phyloP scores from a whole-genome alignment of 2,797 vertebrate genomes.

The Pteropus rufus region DNA sequence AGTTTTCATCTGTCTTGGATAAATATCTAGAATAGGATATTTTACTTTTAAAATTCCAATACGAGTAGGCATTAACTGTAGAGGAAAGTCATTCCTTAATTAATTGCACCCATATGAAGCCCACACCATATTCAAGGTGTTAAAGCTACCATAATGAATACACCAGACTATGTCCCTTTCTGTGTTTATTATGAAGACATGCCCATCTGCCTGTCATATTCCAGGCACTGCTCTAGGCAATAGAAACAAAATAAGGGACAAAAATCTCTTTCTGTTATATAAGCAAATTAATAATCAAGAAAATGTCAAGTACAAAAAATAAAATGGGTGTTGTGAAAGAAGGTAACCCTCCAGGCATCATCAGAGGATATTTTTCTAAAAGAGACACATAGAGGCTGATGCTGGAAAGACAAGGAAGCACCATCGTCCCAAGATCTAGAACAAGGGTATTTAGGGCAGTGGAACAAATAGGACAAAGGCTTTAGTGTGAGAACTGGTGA shows the following conservation, averaged over 20 bases:
- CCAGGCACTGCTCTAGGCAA: background rate
- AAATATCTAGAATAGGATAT: background rate
- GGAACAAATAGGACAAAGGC: background rate
- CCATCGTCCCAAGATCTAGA: background rate
- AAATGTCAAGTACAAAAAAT: background rate
- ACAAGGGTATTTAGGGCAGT: background rate
- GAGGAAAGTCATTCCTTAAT: background rate
- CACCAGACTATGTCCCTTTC: background rate
- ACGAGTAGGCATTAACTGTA: background rate
- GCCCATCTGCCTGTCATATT: accelerated
- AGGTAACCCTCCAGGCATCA: background rate
- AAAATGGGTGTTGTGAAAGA: background rate
- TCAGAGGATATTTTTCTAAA: background rate
- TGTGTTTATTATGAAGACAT: background rate
- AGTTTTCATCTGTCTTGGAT: background rate
- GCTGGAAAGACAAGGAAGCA: background rate
- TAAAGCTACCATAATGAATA: background rate
- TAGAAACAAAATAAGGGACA: background rate
- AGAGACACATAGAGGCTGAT: background rate
- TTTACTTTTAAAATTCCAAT: background rate
- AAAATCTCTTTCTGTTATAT: background rate
- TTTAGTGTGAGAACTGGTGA: background rate
- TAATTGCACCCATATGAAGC: background rate
- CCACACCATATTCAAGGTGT: background rate
- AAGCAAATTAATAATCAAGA: background rate